A percentile compares a stretch with the other conserved stretches of the same genome.
These are phyloP conservation scores for Himalopsyche tibetana DNA, from an alignment of 2,888 invertebrate genomes.

Conservation along the genomic window DNA sequence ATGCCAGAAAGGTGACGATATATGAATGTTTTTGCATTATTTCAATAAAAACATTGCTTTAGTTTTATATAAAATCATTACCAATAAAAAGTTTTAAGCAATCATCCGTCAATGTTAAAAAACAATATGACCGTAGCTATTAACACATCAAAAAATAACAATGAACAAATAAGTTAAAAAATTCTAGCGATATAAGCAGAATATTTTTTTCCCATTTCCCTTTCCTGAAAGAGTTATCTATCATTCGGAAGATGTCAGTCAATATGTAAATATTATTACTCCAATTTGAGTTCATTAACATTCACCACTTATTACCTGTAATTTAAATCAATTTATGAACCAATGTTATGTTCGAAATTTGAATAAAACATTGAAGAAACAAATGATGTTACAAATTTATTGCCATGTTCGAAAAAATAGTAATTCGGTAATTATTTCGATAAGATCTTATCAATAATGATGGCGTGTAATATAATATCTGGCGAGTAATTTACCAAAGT, in stretches of 20 bases:
- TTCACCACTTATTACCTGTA: neutral
- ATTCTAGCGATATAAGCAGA: too few relatives aligned
- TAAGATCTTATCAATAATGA: neutral
- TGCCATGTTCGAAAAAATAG: neutral
- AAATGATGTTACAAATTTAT: neutral
- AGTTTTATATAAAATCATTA: too few relatives aligned
- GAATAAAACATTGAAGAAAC: neutral
- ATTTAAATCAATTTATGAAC: slow-evolving; percentile 5
- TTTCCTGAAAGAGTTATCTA: neutral
- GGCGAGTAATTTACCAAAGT: neutral
- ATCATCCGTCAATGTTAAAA: too few relatives aligned
- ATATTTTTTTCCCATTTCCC: too few relatives aligned
- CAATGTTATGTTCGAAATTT: neutral
- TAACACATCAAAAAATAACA: too few relatives aligned
- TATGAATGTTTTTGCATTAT: too few relatives aligned
- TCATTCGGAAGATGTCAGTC: neutral
- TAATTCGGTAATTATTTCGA: neutral
- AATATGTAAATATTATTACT: slow-evolving; percentile 4
- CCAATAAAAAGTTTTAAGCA: too few relatives aligned
- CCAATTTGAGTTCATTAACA: neutral
- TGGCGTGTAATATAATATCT: neutral
- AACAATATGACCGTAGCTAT: too few relatives aligned
- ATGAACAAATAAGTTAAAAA: too few relatives aligned
- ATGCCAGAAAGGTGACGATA: too few relatives aligned
- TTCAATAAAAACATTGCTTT: too few relatives aligned